Base-by-base conservation (phyloP, 1,140 invertebrate genomes). In the Cylas formicarius region DNA sequence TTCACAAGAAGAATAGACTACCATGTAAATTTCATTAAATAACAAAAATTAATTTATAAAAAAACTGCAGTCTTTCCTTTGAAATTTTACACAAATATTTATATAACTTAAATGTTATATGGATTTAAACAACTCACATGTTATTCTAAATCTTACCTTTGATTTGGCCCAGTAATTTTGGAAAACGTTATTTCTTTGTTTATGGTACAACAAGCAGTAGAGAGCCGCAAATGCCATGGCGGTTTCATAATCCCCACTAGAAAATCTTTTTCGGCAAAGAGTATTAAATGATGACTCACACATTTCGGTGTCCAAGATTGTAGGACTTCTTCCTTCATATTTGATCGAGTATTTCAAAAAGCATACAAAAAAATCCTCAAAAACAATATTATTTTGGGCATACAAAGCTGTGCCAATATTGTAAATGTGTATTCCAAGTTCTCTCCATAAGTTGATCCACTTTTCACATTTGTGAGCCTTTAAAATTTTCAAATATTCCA, bases 111-210 rank as follows among this genome's bases (percentile, higher is more conserved):
- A n/a, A n/a, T n/a, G n/a, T n/a, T n/a, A n/a, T n/a, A n/a, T n/a
- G n/a, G n/a, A n/a, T n/a, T n/a, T n/a, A n/a, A n/a, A n/a, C n/a
- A n/a, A n/a, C n/a, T n/a, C n/a, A n/a, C n/a, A n/a, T n/a, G n/a
- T n/a, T n/a, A n/a, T n/a, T n/a, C n/a, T n/a, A 27, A 33, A 24
- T 22, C 32, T 22, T 36, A 48, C 46, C 33, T 48, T 48, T 26
- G 24, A 4, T 24, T n/a, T 22, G 17, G 37, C 38, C 46, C 46
- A 47, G 22, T 24, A 42, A 37, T 21, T 6, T 4, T 29, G 24
- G 27, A 42, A 40, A n/a, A 48, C n/a, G n/a, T 7, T 9, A 10
- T 33, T 23, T 17, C 33, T 37, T 2, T 16, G 21, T 10, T 48
- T 13, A 11, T 17, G n/a, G 32, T 36, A 48, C 11, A 48, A 27